Conservation (phyloP, 2,797 vertebrate species). For the Phataginus tricuspis region DNA sequence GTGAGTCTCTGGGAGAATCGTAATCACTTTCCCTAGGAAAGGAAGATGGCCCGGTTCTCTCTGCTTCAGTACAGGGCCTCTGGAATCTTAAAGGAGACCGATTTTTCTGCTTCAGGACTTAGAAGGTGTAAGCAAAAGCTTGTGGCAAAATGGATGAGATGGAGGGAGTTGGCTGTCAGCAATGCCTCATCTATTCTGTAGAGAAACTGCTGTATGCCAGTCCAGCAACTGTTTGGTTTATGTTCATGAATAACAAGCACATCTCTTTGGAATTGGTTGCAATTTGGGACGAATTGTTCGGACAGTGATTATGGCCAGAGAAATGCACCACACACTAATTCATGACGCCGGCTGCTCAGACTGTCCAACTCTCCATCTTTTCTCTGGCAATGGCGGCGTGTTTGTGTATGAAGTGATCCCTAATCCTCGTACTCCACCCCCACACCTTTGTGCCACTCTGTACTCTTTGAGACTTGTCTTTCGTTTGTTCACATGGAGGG, state of each 20-base stretch:
- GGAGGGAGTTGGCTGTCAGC: background rate
- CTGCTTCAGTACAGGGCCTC: background rate
- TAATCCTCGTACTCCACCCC: background rate
- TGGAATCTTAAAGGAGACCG: background rate
- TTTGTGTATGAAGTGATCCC: background rate
- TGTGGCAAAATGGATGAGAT: background rate
- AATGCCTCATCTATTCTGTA: background rate
- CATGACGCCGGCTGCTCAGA: background rate
- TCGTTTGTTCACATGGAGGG: background rate
- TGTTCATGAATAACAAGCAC: slow-evolving; percentile 20
- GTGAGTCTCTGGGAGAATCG: background rate
- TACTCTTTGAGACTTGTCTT: background rate
- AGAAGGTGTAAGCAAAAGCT: background rate
- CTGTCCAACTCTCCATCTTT: background rate
- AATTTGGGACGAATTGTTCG: slow-evolving; percentile 57
- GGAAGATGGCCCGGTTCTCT: background rate
- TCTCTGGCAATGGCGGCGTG: background rate
- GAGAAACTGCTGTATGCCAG: background rate
- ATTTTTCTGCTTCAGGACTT: slow-evolving; percentile 29
- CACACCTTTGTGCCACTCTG: background rate
- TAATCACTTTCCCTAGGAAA: background rate
- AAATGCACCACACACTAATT: slow-evolving; percentile 34
- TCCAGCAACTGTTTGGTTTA: background rate
- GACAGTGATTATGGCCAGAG: slow-evolving; percentile 54
- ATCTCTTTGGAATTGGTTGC: slow-evolving; percentile 61